Evolutionary conservation across 2,888 invertebrate genomes (phyloP), one percentile per base, ranked within the genome.

Genomic region (Physocephala rufipes): DNA sequence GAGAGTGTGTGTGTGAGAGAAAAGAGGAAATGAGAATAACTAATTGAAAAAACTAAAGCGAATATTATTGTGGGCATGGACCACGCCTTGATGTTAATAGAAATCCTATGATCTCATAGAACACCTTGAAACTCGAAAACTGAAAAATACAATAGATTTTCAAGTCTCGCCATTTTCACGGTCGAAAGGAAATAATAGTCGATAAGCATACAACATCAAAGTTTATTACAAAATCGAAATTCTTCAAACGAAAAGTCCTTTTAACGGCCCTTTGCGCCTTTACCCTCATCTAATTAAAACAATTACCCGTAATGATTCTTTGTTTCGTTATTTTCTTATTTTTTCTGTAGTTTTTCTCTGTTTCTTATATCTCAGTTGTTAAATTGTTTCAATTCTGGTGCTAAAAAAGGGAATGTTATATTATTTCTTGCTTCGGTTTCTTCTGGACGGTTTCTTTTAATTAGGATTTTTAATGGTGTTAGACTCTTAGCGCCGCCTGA

Each of bases 361-460:
- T 4, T 26, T 26, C 28, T 58, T 58, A 26, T 16, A 58, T 28
- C 15, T 12, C 5, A 24, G 15, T 24, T 16, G 58, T 24, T 28
- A 24, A 28, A 26, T 58, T 58, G 9, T 5, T 58, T 58, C 21
- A 28, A 13, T 9, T 36, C 36, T 36, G 36, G 4, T 36, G 9
- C 9, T 7, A 36, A 4, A 36, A 36, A 36, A 36, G 9, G 9
- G 36, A 36, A 36, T 58, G 15, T 58, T 55, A 1, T 24, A 28
- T 3, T 49, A 2, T 1, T 73, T 67, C n/a, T 36, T 36, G 4
- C 36, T 36, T 36, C n/a, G n/a, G 67, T 62, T 12, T 21, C 19
- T 62, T 62, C 9, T 43, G 43, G 43, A n/a, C 5, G 19, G 45
- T 21, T 62, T 43, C 21, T 62, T 62, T 62, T 62, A 62, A 62